These are phyloP conservation scores for Germaria angustata DNA, from an alignment of 2,888 invertebrate species.

Conservation along the genomic window DNA sequence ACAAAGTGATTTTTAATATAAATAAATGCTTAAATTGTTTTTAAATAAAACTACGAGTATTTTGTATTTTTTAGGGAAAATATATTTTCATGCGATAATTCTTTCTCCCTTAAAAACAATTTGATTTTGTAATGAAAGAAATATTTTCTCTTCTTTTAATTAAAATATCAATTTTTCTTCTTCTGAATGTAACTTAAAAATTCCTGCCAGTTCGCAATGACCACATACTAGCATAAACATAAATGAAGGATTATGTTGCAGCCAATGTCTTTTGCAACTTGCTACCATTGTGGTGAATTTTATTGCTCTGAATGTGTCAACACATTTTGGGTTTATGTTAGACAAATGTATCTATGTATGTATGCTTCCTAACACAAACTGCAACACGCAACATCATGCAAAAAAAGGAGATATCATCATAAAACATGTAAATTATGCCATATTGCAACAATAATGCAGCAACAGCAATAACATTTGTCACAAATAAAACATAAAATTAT, in stretches of 20 bases:
- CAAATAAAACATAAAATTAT: slow-evolving; percentile 48
- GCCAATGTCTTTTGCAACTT: slow-evolving; percentile 15
- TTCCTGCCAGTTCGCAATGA: background rate
- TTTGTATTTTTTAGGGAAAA: too few species aligned
- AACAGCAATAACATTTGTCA: slow-evolving; percentile 22
- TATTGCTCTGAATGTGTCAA: slow-evolving; percentile 64
- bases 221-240: background rate
- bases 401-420: background rate
- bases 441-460: slow-evolving; percentile 12
- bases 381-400: background rate
- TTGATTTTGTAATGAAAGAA: too few species aligned
- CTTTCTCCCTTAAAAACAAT: too few species aligned
- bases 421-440: slow-evolving; percentile 46
- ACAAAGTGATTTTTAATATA: too few species aligned
- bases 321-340: slow-evolving; percentile 45
- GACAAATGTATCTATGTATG: background rate
- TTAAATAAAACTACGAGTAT: too few species aligned
- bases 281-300: slow-evolving; percentile 48
- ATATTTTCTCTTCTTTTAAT: too few species aligned
- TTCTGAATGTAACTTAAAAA: too few species aligned
- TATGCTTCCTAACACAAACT: background rate
- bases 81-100: too few species aligned
- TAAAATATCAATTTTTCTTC: too few species aligned
- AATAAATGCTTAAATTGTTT: too few species aligned
- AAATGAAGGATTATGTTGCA: background rate